Conservation (phyloP, 23 tunicate species). For the Pegea sp. region DNA sequence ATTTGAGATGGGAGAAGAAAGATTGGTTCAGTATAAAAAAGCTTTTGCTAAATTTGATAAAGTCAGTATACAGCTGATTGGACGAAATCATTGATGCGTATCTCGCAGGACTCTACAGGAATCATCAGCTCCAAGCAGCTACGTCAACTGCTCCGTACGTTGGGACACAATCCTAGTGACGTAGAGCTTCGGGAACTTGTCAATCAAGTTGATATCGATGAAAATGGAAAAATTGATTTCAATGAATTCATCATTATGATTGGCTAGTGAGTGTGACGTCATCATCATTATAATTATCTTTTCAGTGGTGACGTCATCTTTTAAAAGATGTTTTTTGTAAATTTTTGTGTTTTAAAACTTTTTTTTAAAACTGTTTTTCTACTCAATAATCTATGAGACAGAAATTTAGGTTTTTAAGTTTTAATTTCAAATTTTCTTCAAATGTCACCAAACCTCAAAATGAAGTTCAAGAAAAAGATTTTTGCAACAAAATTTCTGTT, state of each 20-base stretch:
- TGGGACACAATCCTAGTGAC: slow-evolving; percentile 89
- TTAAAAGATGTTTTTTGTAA: background rate
- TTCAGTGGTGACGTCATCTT: background rate
- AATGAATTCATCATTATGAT: slow-evolving; percentile 90
- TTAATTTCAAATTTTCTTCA: too few relatives aligned
- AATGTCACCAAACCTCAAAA: too few relatives aligned
- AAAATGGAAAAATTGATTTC: slow-evolving; percentile 92
- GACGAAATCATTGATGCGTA: background rate
- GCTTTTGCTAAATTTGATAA: slow-evolving; percentile 86
- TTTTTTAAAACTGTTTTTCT: background rate
- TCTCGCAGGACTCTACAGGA: slow-evolving; percentile 53
- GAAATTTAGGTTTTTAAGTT: too few relatives aligned
- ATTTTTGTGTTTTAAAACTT: slow-evolving; percentile 1
- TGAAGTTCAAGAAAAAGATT: too few relatives aligned
- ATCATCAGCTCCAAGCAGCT: slow-evolving; percentile 89
- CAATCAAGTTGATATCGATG: slow-evolving; percentile 93
- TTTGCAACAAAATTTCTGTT: too few relatives aligned
- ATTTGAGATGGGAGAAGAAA: slow-evolving; percentile 81
- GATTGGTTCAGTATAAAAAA: slow-evolving; percentile 63
- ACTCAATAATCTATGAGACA: too few relatives aligned
- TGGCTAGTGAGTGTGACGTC: slow-evolving; percentile 30
- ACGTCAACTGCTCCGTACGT: slow-evolving; percentile 52
- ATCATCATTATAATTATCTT: background rate
- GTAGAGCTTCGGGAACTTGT: slow-evolving; percentile 65
- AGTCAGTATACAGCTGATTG: slow-evolving; percentile 8